A percentile compares a stretch with the other conserved stretches of the same genome.
Evolutionary conservation across 2,113 vertebrate genomes (phyloP).

Genomic region (Castor canadensis): DNA sequence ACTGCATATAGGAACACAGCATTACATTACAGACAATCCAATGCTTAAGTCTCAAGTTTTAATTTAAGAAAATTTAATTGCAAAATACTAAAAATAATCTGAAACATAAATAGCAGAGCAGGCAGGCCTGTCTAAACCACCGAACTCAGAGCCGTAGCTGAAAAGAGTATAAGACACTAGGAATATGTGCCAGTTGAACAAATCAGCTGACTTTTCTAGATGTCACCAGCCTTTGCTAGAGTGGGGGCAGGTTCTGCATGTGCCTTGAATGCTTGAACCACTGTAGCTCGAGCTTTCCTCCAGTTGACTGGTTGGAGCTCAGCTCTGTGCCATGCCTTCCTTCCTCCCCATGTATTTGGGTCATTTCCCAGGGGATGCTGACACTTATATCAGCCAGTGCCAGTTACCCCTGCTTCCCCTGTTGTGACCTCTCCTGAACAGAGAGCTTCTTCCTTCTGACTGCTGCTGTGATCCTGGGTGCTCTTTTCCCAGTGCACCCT

Average conservation of each 20-base stretch:
- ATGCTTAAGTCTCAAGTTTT: slow-evolving; percentile 51
- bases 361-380: too few species aligned
- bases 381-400: neutral
- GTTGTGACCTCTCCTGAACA: neutral
- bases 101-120: slow-evolving; percentile 48
- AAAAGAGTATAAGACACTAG: neutral
- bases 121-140: neutral
- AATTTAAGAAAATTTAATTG: slow-evolving; percentile 69
- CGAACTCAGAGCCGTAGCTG: neutral
- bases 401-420: neutral
- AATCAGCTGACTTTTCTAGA: neutral
- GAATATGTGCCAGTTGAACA: neutral
- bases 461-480: neutral
- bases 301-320: neutral
- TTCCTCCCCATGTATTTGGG: neutral
- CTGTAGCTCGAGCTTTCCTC: neutral
- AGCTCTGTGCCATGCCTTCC: neutral
- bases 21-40: neutral
- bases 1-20: slow-evolving; percentile 14
- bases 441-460: neutral
- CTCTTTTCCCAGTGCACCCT: too few species aligned
- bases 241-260: fast-evolving
- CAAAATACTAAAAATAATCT: slow-evolving; percentile 63
- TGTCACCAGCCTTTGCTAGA: neutral
- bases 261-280: too few species aligned